These are phyloP conservation scores for Parauchenoglanis ngamensis DNA, from an alignment of 2,797 vertebrate genomes.

Conservation along the genomic window DNA sequence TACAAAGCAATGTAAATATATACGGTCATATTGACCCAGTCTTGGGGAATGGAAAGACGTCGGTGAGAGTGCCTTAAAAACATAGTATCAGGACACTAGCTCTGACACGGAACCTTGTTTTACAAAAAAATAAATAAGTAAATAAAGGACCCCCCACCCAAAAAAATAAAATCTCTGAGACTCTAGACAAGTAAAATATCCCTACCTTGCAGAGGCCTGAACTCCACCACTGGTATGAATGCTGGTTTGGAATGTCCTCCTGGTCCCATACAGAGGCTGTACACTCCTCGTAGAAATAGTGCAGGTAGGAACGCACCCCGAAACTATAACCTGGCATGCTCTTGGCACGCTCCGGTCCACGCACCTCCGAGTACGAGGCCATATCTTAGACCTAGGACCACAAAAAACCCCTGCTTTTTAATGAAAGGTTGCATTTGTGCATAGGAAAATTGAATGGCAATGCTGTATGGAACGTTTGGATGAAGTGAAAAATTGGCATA, in stretches of 20 bases:
- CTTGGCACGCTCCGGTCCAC: constrained; percentile 70
- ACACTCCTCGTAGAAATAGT: constrained; percentile 98
- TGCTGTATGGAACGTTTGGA: neutral
- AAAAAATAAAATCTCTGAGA: neutral
- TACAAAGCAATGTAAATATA: neutral
- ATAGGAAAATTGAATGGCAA: neutral
- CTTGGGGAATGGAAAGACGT: neutral
- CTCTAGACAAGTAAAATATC: neutral
- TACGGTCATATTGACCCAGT: neutral
- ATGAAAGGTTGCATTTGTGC: neutral
- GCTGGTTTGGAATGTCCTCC: constrained; percentile 86
- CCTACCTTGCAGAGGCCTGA: constrained; percentile 91
- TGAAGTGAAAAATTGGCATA: neutral
- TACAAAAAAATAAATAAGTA: neutral
- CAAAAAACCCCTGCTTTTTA: neutral
- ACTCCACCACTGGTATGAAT: constrained; percentile 84
- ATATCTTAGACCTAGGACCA: constrained; percentile 76
- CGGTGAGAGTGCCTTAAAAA: neutral
- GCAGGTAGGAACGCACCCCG: constrained; percentile 94
- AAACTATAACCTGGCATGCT: constrained; percentile 76
- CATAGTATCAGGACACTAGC: neutral
- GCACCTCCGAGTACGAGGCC: constrained; percentile 84
- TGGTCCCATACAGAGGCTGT: constrained; percentile 90
- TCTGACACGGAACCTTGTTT: neutral
- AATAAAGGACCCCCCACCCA: neutral